These are phyloP conservation scores for Magallana ariakensis DNA, from an alignment of 1,140 invertebrate genomes.

Conservation along the genomic window DNA sequence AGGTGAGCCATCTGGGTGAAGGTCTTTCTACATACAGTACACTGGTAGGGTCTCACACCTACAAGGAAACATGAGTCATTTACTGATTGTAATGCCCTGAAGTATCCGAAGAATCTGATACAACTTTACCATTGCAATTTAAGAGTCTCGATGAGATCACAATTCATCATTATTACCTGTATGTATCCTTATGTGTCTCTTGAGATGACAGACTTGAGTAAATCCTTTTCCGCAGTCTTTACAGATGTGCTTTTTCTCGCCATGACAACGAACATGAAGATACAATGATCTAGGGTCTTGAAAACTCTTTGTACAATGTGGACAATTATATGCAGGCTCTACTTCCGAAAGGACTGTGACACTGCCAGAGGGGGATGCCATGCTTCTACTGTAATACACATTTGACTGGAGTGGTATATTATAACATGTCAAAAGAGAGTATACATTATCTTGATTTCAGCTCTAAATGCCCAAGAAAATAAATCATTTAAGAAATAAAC, in stretches of 20 bases:
- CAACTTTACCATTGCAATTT: too few relatives aligned
- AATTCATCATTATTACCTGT: background rate
- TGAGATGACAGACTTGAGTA: constrained; percentile 42
- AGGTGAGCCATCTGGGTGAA: constrained; percentile 13
- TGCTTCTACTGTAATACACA: background rate
- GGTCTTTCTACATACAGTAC: background rate
- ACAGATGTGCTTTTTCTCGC: constrained; percentile 31
- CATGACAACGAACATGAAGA: constrained; percentile 20
- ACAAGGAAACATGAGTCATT: background rate
- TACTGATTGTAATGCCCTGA: too few relatives aligned
- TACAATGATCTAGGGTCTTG: background rate
- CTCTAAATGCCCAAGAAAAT: too few relatives aligned
- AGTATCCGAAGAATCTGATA: too few relatives aligned
- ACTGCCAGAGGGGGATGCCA: background rate
- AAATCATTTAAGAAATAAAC: too few relatives aligned
- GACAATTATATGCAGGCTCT: background rate
- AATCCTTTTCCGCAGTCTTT: constrained; percentile 44
- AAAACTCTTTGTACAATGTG: background rate
- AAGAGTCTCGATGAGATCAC: too few relatives aligned
- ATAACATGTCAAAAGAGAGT: too few relatives aligned
- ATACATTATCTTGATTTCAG: too few relatives aligned
- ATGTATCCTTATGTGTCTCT: constrained; percentile 35
- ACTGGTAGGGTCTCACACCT: constrained; percentile 27
- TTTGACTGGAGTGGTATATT: too few relatives aligned
- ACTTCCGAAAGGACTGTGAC: background rate